Base-by-base conservation (phyloP, 2,888 invertebrate genomes). In the Pedicia rivosa region DNA sequence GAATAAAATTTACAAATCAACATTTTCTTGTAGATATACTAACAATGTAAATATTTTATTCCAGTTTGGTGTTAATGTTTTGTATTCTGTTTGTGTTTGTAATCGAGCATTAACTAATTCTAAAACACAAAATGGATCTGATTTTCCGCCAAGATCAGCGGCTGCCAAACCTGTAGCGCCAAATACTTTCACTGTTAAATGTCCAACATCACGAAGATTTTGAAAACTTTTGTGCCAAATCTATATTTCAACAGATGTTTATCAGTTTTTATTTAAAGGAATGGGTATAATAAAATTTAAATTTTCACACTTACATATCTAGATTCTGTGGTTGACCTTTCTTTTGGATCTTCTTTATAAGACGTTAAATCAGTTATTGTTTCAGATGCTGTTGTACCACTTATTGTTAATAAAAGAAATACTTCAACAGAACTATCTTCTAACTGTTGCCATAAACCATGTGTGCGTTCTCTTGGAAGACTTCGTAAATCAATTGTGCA, bases 71-170 rank as follows among this genome's bases (percentile, higher is more conserved):
- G 81, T 71, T 15, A 98, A 64, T 0, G 97, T 98, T 61, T 97
- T 95, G 60, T 98, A 98, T 60, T 97, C 95, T 0, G 98, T 98
- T 58, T 97, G 94, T 0, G 98, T 98, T 60, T 97, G 95, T 24
- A 97, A 65, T 35, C 97, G 72, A 2, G 91, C 77, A 56, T 98
- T 98, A 10, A 90, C 86, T 43, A 98, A 65, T 56, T 97, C 95
- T 14, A 98, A 59, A 0, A 98, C 95, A 61, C 94, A 95, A 63
- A 97, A 98, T 0, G 98, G 98, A 63, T 98, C 98, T 32, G 94
- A 94, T 58, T 97, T 97, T 3, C 95, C 95, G 1, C 94, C 94
- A 27, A 97, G 67, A 57, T 98, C 97, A 0, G 95, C 94, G 0
- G 95, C 83, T 0, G 86, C 87, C 17, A 98, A 65, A 2, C 91